Evolutionary conservation across 2,888 invertebrate genomes (phyloP).

Genomic region (Synergus gifuensis): DNA sequence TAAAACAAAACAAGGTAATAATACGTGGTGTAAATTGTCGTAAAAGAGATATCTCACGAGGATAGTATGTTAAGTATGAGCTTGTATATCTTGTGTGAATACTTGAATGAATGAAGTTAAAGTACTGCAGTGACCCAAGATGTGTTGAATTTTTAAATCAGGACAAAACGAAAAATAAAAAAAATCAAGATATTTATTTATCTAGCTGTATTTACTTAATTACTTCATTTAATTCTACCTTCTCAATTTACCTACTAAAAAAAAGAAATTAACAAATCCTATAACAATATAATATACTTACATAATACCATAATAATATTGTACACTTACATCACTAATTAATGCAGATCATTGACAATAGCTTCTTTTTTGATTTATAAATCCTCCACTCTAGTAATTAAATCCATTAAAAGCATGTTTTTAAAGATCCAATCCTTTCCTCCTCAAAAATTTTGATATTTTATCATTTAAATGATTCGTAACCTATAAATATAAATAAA

Average conservation of each 20-base stretch:
- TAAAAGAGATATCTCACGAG: conserved; percentile 1
- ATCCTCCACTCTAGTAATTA: too few species aligned
- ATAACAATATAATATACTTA: too few species aligned
- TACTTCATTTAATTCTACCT: background rate
- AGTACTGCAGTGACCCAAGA: conserved; percentile 23
- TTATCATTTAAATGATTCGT: too few species aligned
- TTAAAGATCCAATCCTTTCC: too few species aligned
- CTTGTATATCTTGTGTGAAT: conserved; percentile 38
- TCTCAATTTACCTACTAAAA: background rate
- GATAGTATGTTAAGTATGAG: conserved; percentile 25
- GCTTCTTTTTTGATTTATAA: too few species aligned
- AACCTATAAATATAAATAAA: too few species aligned
- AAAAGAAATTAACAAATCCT: too few species aligned
- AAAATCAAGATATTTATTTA: conserved; percentile 37
- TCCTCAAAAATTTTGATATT: too few species aligned
- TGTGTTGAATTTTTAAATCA: conserved; percentile 31
- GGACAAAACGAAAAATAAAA: conserved; percentile 16
- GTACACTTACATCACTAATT: too few species aligned
- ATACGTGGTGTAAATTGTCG: background rate
- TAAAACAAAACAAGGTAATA: background rate
- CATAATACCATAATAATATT: too few species aligned
- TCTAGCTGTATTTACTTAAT: background rate
- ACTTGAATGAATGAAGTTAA: conserved; percentile 37
- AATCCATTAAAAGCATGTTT: too few species aligned
- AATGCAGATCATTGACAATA: too few species aligned